Evolutionary conservation across 1,140 invertebrate genomes (phyloP).

Genomic region (Ephestia elutella): DNA sequence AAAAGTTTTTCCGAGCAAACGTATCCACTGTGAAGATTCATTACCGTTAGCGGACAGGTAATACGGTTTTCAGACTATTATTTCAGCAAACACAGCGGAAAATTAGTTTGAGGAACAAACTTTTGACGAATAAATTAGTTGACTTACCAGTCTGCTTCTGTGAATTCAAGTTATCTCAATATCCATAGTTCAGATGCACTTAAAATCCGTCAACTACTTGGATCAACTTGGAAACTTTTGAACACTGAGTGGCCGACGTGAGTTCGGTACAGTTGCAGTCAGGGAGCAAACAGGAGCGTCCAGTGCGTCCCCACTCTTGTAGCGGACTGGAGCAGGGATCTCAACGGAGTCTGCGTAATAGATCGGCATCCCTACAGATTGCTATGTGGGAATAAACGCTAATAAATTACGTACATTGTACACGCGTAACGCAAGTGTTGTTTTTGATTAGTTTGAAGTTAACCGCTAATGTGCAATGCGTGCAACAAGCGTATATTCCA

Average conservation of each 20-base stretch:
- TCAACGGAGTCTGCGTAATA: slow-evolving; percentile 71
- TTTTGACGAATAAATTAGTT: not conserved
- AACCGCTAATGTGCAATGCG: slow-evolving; percentile 53
- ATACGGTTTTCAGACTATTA: slow-evolving; percentile 4
- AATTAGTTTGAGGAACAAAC: not conserved
- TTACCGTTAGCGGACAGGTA: slow-evolving; percentile 20
- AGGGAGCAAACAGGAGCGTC: slow-evolving; percentile 46
- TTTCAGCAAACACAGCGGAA: not conserved
- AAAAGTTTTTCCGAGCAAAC: slow-evolving; percentile 23
- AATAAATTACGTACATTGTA: slow-evolving; percentile 71
- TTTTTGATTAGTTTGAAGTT: slow-evolving; percentile 71
- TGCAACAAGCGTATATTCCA: slow-evolving; percentile 21
- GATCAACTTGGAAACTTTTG: slow-evolving; percentile 30
- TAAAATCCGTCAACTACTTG: slow-evolving; percentile 26
- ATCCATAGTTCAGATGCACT: slow-evolving; percentile 28
- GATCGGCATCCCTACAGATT: slow-evolving; percentile 69
- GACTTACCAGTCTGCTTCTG: slow-evolving; percentile 24
- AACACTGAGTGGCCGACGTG: slow-evolving; percentile 33
- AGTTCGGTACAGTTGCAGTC: slow-evolving; percentile 37
- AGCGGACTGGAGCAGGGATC: slow-evolving; percentile 65
- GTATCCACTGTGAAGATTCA: slow-evolving; percentile 22
- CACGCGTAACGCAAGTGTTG: slow-evolving; percentile 58
- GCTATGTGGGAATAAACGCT: slow-evolving; percentile 71
- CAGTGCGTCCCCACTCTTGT: slow-evolving; percentile 47
- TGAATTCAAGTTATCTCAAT: slow-evolving; percentile 28